phyloP scores from a whole-genome alignment of 2,888 invertebrate genomes.

The Silvanus unidentatus region DNA sequence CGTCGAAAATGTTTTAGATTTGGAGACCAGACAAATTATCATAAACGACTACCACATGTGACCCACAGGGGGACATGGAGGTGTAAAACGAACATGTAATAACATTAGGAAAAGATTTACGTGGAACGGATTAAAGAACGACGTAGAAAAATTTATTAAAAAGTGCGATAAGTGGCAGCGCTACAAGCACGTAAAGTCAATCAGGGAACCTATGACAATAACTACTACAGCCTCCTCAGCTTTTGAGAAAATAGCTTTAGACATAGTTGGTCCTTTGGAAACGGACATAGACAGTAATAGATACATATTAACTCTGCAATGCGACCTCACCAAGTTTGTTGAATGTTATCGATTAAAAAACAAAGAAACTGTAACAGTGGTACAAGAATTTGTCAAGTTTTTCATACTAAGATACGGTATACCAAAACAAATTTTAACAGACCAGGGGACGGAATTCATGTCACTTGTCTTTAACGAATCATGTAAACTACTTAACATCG shows the following conservation, averaged over 20 bases:
- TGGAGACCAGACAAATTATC: constrained; percentile 15
- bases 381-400: constrained; percentile 16
- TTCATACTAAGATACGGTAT: constrained; percentile 20
- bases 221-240: constrained; percentile 16
- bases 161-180: constrained; percentile 17
- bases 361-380: constrained; percentile 12
- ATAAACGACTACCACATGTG: constrained; percentile 24
- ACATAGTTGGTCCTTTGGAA: constrained; percentile 15
- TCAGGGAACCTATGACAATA: constrained; percentile 13
- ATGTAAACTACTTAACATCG: constrained; percentile 16
- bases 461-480: constrained; percentile 11
- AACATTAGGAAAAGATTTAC: constrained; percentile 16
- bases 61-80: constrained; percentile 23
- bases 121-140: constrained; percentile 17
- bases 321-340: constrained; percentile 17
- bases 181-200: constrained; percentile 8
- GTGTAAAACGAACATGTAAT: constrained; percentile 19
- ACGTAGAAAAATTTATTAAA: constrained; percentile 19
- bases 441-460: constrained; percentile 19
- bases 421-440: constrained; percentile 14
- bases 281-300: constrained; percentile 8
- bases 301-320: constrained; percentile 12
- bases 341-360: constrained; percentile 12
- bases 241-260: constrained; percentile 19
- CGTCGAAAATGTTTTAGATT: constrained; percentile 6